A percentile compares a stretch with the other conserved stretches of the same genome.
Evolutionary conservation across 2,797 vertebrate species (phyloP).

Genomic region (Glossophaga mutica): DNA sequence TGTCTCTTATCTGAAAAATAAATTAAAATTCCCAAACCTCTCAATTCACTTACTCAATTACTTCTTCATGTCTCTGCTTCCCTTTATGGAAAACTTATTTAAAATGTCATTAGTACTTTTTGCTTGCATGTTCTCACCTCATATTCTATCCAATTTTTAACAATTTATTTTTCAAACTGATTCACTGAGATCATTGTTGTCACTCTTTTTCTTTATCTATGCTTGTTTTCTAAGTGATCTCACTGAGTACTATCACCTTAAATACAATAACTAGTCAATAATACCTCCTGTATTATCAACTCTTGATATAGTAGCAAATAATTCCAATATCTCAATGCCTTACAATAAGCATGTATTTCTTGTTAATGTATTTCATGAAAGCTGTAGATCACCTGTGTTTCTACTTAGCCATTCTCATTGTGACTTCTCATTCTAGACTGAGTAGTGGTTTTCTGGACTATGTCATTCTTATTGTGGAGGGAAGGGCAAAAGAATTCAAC

Average conservation of each 20-base stretch:
- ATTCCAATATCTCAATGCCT: neutral
- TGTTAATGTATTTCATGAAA: neutral
- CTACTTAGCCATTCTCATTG: neutral
- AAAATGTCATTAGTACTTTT: neutral
- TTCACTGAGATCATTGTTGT: neutral
- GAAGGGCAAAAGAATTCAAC: neutral
- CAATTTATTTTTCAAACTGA: neutral
- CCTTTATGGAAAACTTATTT: neutral
- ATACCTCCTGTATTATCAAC: neutral
- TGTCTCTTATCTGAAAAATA: neutral
- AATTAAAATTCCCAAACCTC: neutral
- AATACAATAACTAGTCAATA: neutral
- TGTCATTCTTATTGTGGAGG: neutral
- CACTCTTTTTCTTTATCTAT: neutral
- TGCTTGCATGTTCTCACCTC: neutral
- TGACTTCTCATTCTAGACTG: neutral
- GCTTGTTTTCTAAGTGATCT: neutral
- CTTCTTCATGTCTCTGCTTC: neutral
- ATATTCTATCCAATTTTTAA: neutral
- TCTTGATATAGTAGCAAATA: neutral
- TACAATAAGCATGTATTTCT: neutral
- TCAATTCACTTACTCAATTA: neutral
- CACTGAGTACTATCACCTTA: neutral
- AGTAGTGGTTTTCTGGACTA: neutral
- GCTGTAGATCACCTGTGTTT: neutral